These are phyloP conservation scores for Typhlichthys subterraneus DNA, from an alignment of 2,797 vertebrate species.

Conservation along the genomic window DNA sequence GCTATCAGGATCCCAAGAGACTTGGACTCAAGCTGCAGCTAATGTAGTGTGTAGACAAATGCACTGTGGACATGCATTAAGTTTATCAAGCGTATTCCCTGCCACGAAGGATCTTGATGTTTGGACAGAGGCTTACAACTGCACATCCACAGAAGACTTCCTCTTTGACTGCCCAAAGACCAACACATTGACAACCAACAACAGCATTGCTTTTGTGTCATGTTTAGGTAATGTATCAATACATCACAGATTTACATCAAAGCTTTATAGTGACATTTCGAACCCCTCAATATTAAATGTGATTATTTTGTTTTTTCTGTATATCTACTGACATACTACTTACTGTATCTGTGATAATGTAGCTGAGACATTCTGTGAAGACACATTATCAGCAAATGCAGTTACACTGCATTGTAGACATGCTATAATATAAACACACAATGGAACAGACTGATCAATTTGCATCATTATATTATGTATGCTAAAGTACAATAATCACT, in stretches of 20 bases:
- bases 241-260: not conserved
- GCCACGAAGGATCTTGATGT: rapidly evolving
- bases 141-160: not conserved
- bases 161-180: slow-evolving; percentile 29
- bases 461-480: too few relatives aligned
- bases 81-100: rapidly evolving
- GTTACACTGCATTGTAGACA: too few relatives aligned
- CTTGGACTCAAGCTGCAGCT: slow-evolving; percentile 24
- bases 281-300: too few relatives aligned
- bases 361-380: too few relatives aligned
- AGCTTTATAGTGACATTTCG: too few relatives aligned
- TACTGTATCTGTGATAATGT: too few relatives aligned
- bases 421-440: too few relatives aligned
- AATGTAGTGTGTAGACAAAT: slow-evolving; percentile 38
- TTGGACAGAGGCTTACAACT: not conserved
- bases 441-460: too few relatives aligned
- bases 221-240: slow-evolving; percentile 55
- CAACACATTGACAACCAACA: rapidly evolving
- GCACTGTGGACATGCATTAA: not conserved
- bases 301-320: too few relatives aligned
- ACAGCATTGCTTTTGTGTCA: slow-evolving; percentile 10
- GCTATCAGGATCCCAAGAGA: slow-evolving; percentile 12
- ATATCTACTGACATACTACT: too few relatives aligned
- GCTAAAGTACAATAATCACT: too few relatives aligned
- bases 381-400: too few relatives aligned